These are phyloP conservation scores for Struthio camelus DNA, from an alignment of 2,113 vertebrate genomes.

Conservation along the genomic window DNA sequence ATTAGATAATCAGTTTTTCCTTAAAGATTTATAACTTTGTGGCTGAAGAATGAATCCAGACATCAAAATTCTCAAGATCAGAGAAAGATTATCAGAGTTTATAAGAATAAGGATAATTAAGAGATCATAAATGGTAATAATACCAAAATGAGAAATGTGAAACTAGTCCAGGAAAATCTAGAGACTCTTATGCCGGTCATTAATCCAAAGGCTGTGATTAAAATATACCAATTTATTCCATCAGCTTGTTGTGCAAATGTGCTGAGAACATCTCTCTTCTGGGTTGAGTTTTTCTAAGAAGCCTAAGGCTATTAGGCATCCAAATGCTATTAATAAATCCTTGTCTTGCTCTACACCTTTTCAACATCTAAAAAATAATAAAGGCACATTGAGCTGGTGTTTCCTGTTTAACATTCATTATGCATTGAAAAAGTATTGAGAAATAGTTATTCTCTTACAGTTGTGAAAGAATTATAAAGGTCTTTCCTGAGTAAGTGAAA, in stretches of 20 bases:
- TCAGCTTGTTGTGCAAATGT: constrained; percentile 29
- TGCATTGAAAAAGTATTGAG: constrained; percentile 15
- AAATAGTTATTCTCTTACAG: constrained; percentile 50
- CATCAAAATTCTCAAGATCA: neutral
- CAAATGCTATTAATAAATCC: constrained; percentile 5
- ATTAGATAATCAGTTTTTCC: neutral
- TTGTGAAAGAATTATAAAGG: constrained; percentile 55
- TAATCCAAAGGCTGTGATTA: constrained; percentile 11
- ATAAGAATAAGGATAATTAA: constrained; percentile 33
- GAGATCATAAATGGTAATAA: constrained; percentile 17
- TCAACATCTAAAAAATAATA: constrained; percentile 44
- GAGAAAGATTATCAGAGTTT: constrained; percentile 7
- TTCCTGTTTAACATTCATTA: constrained; percentile 58
- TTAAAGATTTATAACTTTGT: neutral
- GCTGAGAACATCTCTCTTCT: constrained; percentile 6
- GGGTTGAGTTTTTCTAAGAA: neutral
- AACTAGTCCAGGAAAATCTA: constrained; percentile 16
- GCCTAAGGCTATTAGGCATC: neutral
- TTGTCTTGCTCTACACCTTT: constrained; percentile 22
- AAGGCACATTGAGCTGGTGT: constrained; percentile 16
- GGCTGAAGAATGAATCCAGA: neutral
- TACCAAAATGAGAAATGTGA: constrained; percentile 22
- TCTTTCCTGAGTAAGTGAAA: constrained; percentile 48
- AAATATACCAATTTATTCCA: constrained; percentile 17
- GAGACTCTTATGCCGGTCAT: neutral